Base-by-base conservation (phyloP, 2,888 invertebrate species). In the Alviniconcha strummeri region DNA sequence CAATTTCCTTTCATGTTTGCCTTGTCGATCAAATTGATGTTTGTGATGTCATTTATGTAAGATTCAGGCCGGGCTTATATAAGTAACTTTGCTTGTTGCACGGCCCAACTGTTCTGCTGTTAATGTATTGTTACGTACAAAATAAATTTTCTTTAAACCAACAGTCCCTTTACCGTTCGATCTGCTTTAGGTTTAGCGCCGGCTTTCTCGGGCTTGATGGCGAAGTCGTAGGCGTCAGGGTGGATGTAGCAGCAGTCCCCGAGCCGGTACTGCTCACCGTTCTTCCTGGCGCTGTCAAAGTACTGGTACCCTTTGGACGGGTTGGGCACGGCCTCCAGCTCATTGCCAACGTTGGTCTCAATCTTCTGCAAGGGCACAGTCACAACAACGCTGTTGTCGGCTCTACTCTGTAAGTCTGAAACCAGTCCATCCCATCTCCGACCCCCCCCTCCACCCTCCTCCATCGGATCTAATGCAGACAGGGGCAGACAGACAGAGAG, bases 161-260 rank as follows among this genome's bases (percentile, higher is more conserved):
- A 36, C 36, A 36, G 36, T 36, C 36, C 4, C n/a, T 85, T 84
- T 87, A 90, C 91, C 85, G 85, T 87, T 84, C 86, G 89, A 54
- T 89, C 90, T 13, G 75, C 56, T 82, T 91, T 90, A 0, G 64
- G 76, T 84, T 91, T 92, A 57, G 83, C 89, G 83, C 89, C 90
- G 7, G 86, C 81, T 17, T 84, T 86, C 7, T 89, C 88, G 15
- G 89, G 90, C 84, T 91, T 91, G 11, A 92, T 89, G 76, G 81
- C 84, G 87, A 92, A 92, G 71, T 74, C 84, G 84, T 88, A 93
- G 2, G 90, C 91, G 7, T 86, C 88, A 3, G 92, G 93, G 64
- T 95, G 94, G 0, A 97, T 93, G 92, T 96, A 97, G 9, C 97
- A 96, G 52, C 96, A 96, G 87, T 95, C 95, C 0, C 96, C 96